Conservation (phyloP, 2,113 vertebrate genomes). For the Atlantisia rogersi region DNA sequence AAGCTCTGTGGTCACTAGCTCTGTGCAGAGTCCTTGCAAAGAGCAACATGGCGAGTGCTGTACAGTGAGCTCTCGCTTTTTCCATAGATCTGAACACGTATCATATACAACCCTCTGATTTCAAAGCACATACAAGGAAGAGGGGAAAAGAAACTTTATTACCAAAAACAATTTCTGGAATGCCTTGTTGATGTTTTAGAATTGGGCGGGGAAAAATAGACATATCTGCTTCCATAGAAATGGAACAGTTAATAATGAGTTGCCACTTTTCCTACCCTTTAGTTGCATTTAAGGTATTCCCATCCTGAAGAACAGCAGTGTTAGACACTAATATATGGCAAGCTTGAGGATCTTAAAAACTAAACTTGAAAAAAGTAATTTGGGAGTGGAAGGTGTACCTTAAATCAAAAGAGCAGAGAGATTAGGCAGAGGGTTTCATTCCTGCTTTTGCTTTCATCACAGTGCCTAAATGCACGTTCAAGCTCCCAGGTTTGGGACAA, state of each 20-base stretch:
- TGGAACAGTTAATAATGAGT: neutral
- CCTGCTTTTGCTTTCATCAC: neutral
- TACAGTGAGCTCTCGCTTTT: neutral
- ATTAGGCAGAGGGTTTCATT: neutral
- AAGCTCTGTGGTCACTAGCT: neutral
- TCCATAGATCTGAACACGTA: neutral
- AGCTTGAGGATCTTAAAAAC: neutral
- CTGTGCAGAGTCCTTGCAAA: neutral
- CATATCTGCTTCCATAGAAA: neutral
- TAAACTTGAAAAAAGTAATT: neutral
- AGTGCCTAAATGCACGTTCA: neutral
- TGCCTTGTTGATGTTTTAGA: neutral
- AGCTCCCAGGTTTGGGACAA: neutral
- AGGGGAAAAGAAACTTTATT: neutral
- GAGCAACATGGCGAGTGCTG: neutral
- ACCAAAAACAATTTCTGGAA: neutral
- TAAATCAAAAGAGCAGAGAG: neutral
- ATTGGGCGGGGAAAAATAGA: neutral
- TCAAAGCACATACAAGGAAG: neutral
- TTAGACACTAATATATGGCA: neutral
- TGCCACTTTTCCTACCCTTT: neutral
- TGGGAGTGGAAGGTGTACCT: neutral
- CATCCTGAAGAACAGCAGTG: neutral
- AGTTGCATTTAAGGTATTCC: neutral
- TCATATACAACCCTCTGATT: neutral